phyloP scores from a whole-genome alignment of 2,888 invertebrate genomes.

The Heliconius aoede region DNA sequence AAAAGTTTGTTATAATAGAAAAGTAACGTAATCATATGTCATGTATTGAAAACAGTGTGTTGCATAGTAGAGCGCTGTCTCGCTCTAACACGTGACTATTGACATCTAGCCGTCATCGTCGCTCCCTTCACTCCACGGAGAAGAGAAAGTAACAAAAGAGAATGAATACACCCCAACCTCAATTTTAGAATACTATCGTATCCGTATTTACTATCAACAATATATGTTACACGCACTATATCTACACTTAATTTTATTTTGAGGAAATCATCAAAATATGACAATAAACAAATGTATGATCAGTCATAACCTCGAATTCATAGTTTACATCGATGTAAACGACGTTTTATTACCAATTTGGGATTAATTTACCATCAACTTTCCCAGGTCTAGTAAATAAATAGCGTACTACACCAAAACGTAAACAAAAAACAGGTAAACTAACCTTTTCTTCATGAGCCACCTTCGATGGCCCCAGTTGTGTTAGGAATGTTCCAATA shows the following conservation, averaged over 20 bases:
- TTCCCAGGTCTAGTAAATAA: conserved; percentile 18
- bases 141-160: conserved; percentile 84
- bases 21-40: conserved; percentile 45
- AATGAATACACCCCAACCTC: conserved; percentile 75
- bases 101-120: conserved; percentile 64
- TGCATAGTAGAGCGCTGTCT: conserved; percentile 68
- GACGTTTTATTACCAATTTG: conserved; percentile 24
- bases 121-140: conserved; percentile 79
- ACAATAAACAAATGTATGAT: conserved; percentile 61
- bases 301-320: conserved; percentile 67
- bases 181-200: conserved; percentile 60
- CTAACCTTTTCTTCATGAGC: conserved; percentile 84
- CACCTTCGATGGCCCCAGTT: conserved; percentile 78
- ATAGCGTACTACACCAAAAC: conserved; percentile 39
- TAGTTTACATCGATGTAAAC: conserved; percentile 36
- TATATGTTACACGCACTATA: conserved; percentile 25
- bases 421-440: conserved; percentile 73
- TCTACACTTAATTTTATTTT: conserved; percentile 6
- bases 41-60: conserved; percentile 57
- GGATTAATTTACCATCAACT: conserved; percentile 12
- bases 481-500: conserved; percentile 75
- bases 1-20: conserved; percentile 32
- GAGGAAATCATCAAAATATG: conserved; percentile 36
- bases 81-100: conserved; percentile 56
- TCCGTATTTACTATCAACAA: conserved; percentile 52